These are phyloP conservation scores for Drosophila ercepeae DNA, from an alignment of 1,140 invertebrate species.

Conservation along the genomic window DNA sequence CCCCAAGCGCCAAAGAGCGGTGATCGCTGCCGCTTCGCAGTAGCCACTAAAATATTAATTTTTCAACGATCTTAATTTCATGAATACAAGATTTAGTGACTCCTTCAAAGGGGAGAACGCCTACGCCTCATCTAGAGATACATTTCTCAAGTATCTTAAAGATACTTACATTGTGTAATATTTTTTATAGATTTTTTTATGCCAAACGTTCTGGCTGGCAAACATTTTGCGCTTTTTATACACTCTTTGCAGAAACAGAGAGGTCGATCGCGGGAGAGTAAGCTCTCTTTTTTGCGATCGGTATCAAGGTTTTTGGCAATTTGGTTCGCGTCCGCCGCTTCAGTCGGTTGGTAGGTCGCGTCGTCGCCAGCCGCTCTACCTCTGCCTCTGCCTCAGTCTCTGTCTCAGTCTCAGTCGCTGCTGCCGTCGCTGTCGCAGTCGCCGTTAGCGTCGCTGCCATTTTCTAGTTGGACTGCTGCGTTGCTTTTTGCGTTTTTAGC, in stretches of 20 bases:
- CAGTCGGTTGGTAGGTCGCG: constrained; percentile 81
- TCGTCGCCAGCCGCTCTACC: constrained; percentile 58
- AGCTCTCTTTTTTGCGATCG: constrained; percentile 64
- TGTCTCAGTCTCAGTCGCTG: constrained; percentile 20
- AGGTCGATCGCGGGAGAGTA: constrained; percentile 6
- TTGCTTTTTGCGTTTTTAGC: constrained; percentile 44
- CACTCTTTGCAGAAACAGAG: constrained; percentile 3
- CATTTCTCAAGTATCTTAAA: no score
- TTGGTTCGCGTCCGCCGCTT: constrained; percentile 77
- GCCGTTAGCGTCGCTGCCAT: constrained; percentile 41
- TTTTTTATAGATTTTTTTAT: constrained; percentile 28
- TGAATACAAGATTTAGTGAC: no score
- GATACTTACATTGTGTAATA: not conserved
- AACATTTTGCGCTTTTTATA: constrained; percentile 43
- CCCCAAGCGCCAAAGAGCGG: constrained; percentile 26
- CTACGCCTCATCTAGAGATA: no score
- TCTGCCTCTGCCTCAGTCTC: constrained; percentile 33
- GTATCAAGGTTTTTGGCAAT: constrained; percentile 84
- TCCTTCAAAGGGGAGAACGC: no score
- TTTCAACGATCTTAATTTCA: constrained; percentile 1
- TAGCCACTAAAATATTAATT: not conserved
- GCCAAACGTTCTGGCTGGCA: constrained; percentile 49
- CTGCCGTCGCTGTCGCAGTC: constrained; percentile 25
- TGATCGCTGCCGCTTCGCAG: constrained; percentile 25
- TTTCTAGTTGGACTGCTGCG: constrained; percentile 64